Evolutionary conservation across 2,888 invertebrate genomes (phyloP).

Genomic region (Ischnus inquisitorius): DNA sequence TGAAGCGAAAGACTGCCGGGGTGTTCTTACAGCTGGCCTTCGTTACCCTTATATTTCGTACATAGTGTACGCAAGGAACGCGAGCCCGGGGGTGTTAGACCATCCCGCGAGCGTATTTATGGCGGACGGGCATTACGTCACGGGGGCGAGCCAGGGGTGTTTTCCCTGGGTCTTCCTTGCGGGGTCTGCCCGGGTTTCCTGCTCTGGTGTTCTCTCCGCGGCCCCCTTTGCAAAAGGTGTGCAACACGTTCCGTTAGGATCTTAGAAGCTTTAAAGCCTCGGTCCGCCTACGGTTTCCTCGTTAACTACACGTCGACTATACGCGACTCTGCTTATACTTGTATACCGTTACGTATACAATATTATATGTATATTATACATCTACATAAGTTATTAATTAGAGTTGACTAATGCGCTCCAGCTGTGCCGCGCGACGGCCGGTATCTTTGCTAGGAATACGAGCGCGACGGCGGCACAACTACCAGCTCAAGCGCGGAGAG

Average conservation of each 20-base stretch:
- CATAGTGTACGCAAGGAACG: conserved; percentile 56
- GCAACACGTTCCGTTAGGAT: conserved; percentile 63
- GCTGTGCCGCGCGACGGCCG: conserved; percentile 78
- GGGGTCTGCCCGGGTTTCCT: conserved; percentile 68
- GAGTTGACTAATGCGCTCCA: conserved; percentile 84
- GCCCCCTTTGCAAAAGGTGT: conserved; percentile 63
- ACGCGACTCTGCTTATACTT: conserved; percentile 49
- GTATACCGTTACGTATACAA: conserved; percentile 42
- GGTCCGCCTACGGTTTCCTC: conserved; percentile 69
- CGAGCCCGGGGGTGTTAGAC: conserved; percentile 66
- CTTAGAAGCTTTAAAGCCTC: conserved; percentile 70
- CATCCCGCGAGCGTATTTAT: conserved; percentile 71
- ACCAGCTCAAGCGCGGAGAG: conserved; percentile 32
- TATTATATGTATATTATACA: conserved; percentile 55
- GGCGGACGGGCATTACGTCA: conserved; percentile 70
- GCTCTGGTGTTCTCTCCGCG: conserved; percentile 51
- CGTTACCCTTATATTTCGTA: conserved; percentile 71
- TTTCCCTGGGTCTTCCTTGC: conserved; percentile 15
- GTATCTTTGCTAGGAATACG: conserved; percentile 58
- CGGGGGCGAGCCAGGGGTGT: conserved; percentile 54
- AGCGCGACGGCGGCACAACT: conserved; percentile 20
- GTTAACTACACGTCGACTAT: conserved; percentile 59
- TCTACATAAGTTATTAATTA: conserved; percentile 84
- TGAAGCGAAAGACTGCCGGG: conserved; percentile 48
- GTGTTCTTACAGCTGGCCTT: conserved; percentile 71